phyloP scores from a whole-genome alignment of 2,888 invertebrate genomes.

The Ariolimax columbianus region DNA sequence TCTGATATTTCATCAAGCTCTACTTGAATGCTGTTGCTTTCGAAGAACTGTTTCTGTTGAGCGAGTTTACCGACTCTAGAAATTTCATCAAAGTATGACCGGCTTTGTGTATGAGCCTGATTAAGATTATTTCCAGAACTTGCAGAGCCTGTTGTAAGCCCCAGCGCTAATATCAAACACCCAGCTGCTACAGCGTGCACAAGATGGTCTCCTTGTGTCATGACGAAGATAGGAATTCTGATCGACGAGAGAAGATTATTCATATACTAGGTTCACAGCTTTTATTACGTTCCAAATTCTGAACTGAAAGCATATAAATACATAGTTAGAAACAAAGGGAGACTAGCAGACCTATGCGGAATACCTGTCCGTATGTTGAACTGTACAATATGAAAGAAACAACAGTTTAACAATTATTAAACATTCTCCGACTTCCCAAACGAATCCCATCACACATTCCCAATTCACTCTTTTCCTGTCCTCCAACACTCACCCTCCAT shows the following conservation, averaged over 20 bases:
- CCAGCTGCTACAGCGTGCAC: background rate
- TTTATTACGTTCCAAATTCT: too few relatives aligned
- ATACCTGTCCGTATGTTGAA: too few relatives aligned
- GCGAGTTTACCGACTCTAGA: background rate
- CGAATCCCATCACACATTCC: too few relatives aligned
- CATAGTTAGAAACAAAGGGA: too few relatives aligned
- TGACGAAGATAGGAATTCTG: background rate
- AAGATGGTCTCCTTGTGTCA: background rate
- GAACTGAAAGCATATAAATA: background rate
- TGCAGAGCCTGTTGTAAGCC: too few relatives aligned
- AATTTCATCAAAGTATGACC: slow-evolving; percentile 11
- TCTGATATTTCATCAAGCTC: slow-evolving; percentile 6
- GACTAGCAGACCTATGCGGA: too few relatives aligned
- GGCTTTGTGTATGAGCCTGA: background rate
- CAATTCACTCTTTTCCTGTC: too few relatives aligned
- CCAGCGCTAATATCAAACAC: background rate
- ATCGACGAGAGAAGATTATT: background rate
- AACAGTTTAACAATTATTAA: too few relatives aligned
- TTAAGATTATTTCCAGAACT: too few relatives aligned
- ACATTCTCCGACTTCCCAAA: too few relatives aligned
- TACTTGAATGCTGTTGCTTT: background rate
- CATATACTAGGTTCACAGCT: background rate
- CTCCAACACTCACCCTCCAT: too few relatives aligned
- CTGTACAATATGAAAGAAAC: too few relatives aligned
- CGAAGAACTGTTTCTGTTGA: background rate